Conservation (phyloP, 2,888 invertebrate genomes). For the Panopea generosa region DNA sequence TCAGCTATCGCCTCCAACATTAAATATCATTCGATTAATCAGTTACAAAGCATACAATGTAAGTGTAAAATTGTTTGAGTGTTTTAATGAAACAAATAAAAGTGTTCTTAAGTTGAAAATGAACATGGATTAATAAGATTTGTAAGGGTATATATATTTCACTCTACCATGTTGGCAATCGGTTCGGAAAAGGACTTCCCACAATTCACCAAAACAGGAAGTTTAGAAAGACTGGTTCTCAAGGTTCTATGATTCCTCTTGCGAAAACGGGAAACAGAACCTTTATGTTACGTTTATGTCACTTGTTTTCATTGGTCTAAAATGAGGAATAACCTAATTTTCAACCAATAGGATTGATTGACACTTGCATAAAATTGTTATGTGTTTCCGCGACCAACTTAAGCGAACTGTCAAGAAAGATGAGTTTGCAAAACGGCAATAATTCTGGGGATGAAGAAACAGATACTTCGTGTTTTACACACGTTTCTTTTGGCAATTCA, state of each 20-base stretch:
- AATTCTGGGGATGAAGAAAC: conserved; percentile 27
- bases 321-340: no score
- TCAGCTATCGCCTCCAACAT: no score
- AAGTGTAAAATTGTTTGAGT: no score
- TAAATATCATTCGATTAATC: no score
- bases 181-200: conserved; percentile 36
- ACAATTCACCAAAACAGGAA: conserved; percentile 18
- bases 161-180: conserved; percentile 54
- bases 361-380: not conserved
- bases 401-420: conserved; percentile 9
- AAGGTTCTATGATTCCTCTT: no score
- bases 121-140: conserved; percentile 5
- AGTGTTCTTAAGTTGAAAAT: no score
- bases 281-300: no score
- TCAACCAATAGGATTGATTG: no score
- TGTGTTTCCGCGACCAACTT: conserved; percentile 20
- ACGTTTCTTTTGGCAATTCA: conserved; percentile 55
- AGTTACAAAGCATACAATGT: no score
- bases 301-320: no score
- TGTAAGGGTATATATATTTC: not conserved
- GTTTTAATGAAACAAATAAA: no score
- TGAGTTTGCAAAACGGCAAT: conserved; percentile 13
- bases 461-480: conserved; percentile 57
- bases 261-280: no score
- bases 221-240: not conserved